phyloP scores from a whole-genome alignment of 2,888 invertebrate species.

The Ischnus inquisitorius region DNA sequence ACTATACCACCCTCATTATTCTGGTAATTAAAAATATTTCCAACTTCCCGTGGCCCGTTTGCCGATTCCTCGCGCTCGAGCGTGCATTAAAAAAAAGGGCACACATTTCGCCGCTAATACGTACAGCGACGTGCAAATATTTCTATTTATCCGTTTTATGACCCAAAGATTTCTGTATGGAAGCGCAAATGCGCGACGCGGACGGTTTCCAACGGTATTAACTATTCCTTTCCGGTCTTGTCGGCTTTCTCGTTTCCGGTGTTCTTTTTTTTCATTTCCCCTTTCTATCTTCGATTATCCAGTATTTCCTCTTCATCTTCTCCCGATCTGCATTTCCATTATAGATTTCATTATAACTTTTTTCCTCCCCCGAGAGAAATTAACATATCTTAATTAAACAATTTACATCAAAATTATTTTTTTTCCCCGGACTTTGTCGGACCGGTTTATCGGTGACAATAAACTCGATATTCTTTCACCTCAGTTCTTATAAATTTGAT shows the following conservation, averaged over 20 bases:
- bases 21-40: constrained; percentile 71
- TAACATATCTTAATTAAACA: constrained; percentile 67
- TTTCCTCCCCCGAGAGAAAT: constrained; percentile 27
- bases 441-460: constrained; percentile 32
- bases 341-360: constrained; percentile 68
- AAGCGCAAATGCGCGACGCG: background rate
- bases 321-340: constrained; percentile 50
- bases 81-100: constrained; percentile 55
- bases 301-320: constrained; percentile 31
- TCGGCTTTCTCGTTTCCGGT: background rate
- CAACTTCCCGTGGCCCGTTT: constrained; percentile 15
- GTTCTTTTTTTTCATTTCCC: background rate
- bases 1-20: constrained; percentile 3
- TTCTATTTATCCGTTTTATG: constrained; percentile 44
- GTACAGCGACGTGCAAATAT: constrained; percentile 27
- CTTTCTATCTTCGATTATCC: constrained; percentile 49
- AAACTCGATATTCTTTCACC: constrained; percentile 17
- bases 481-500: background rate
- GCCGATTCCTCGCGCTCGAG: constrained; percentile 32
- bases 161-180: background rate
- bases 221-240: constrained; percentile 18
- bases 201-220: background rate
- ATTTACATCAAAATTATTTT: constrained; percentile 58
- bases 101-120: constrained; percentile 34
- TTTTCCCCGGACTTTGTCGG: constrained; percentile 6